Base-by-base conservation (phyloP, 2,113 vertebrate species). In the Lepus europaeus region DNA sequence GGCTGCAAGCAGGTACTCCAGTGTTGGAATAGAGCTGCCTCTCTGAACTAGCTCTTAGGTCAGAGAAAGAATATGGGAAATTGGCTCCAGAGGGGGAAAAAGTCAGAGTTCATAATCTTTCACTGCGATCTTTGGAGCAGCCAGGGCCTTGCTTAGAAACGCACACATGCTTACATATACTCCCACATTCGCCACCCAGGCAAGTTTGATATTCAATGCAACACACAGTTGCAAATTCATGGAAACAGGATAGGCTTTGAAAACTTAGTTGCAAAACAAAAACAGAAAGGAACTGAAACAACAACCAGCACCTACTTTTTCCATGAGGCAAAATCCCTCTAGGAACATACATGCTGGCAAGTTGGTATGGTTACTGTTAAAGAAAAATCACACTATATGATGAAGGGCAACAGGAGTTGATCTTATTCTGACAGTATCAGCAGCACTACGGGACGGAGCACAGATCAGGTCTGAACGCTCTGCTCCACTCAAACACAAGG, bases 151-250 rank as follows among this genome's bases (percentile, higher is more conserved):
- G 13, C 33, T 92, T 87, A 69, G 68, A 87, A 93, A 73, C 12
- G 27, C 16, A 72, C 33, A 72, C n/a, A 45, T 31, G 56, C 20
- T 25, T 3, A 87, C 17, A 66, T 27, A 45, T n/a, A 76, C n/a
- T 36, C 16, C 29, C 70, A 68, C 1, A 45, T 2, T 2, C n/a
- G n/a, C 29, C 16, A 56, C 29, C 31, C 77, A 74, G 31, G 72
- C 88, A 96, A 88, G 11, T 90, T 84, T 95, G 64, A 73, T 93
- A 96, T 92, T 89, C 95, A 97, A 94, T 6, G 4, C 69, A 80
- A 77, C 96, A 87, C 90, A 94, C 97, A 95, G 27, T 39, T 93
- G 39, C 23, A n/a, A 93, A 31, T 93, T 29, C 89, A 91, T 78
- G 82, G 73, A 84, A 97, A 96, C 63, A 31, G 66, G 45, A 89